Percentiles rank a stretch among this genome's conserved stretches.
These are phyloP conservation scores for Burhinus bistriatus DNA, from an alignment of 2,113 vertebrate genomes.

Conservation along the genomic window DNA sequence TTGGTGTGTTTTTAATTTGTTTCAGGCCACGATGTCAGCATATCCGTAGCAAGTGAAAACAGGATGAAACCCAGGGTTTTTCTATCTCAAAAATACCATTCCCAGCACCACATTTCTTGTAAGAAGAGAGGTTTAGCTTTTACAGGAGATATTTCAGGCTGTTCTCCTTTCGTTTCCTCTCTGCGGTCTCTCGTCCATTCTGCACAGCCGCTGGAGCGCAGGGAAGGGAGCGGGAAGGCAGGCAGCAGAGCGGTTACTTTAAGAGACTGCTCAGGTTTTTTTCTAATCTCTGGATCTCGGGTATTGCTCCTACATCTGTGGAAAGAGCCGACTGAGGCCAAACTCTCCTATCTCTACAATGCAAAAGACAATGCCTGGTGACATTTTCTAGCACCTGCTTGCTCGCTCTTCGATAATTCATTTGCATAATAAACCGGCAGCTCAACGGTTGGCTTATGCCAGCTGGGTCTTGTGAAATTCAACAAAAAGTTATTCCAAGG, in stretches of 20 bases:
- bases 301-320: fast-evolving
- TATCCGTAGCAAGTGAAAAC: fast-evolving
- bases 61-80: fast-evolving
- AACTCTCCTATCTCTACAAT: fast-evolving
- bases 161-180: background rate
- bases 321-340: background rate
- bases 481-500: fast-evolving
- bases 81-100: background rate
- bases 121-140: background rate
- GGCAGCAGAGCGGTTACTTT: background rate
- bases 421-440: background rate
- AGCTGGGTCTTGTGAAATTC: background rate
- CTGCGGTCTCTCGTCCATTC: fast-evolving
- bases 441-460: no score
- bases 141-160: fast-evolving
- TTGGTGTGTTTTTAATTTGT: fast-evolving
- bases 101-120: fast-evolving
- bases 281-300: fast-evolving
- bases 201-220: fast-evolving
- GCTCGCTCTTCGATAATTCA: no score
- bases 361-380: background rate
- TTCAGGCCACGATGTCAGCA: fast-evolving
- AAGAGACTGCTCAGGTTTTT: fast-evolving
- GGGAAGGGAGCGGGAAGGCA: no score
- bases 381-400: background rate